Base-by-base conservation (phyloP, 2,888 invertebrate genomes). In the Protodeltote pygarga region DNA sequence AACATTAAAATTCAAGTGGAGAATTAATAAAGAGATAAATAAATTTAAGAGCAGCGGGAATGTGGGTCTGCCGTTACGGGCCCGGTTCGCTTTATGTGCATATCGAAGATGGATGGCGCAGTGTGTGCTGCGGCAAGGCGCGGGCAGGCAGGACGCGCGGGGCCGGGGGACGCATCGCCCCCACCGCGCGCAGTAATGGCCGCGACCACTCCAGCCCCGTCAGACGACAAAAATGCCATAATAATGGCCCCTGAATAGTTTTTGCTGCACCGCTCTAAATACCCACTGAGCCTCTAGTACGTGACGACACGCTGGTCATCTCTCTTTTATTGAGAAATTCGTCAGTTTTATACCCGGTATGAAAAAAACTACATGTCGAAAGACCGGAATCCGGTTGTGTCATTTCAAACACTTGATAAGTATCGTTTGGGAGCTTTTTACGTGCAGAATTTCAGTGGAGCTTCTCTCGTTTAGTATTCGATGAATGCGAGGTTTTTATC, bases 211-310 rank as follows among this genome's bases (percentile, higher is more conserved):
- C 81, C 84, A 82, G 81, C 85, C 87, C 88, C 83, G 88, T 89
- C 90, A 92, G 90, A 90, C 91, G 92, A 92, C 92, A 92, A 92
- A 92, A 92, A 92, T 92, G 92, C 92, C 88, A 92, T 92, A 89
- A 91, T 91, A 90, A 92, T 91, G 91, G 87, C 77, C 83, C 86
- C 86, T 80, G 86, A 91, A 90, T 88, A 87, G 88, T 92, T 91
- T 91, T 92, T 92, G 85, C 92, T 87, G 87, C 85, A 89, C 78
- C 90, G 89, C 84, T 89, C 90, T 89, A 89, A 91, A 92, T 92
- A 90, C 84, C 81, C 81, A 79, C 74, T 79, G 77, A 75, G 81
- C 72, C 85, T 81, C 79, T 77, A 75, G 78, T 87, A 91, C 91
- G 91, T 92, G 90, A 90, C 79, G 79, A 83, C 85, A 76, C 83